Evolutionary conservation across 2,797 vertebrate genomes (phyloP).

Genomic region (Halcyon chelicuti): DNA sequence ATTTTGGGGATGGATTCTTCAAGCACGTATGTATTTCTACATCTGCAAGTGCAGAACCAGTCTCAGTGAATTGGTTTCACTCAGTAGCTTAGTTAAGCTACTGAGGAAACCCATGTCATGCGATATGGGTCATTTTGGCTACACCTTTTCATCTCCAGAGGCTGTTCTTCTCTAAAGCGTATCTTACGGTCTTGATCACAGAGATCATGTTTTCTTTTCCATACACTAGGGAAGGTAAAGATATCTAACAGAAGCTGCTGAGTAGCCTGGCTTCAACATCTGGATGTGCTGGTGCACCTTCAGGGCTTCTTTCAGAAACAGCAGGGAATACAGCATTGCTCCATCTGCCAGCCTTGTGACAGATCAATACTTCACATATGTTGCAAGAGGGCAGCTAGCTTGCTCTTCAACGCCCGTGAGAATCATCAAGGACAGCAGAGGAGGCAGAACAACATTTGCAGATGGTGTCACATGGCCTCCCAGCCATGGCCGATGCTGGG

Average conservation of each 20-base stretch:
- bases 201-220: background rate
- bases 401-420: background rate
- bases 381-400: background rate
- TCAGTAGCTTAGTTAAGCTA: background rate
- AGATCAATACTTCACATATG: background rate
- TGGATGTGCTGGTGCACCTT: conserved; percentile 19
- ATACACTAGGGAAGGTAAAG: background rate
- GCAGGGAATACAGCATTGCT: background rate
- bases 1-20: background rate
- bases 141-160: background rate
- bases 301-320: conserved; percentile 14
- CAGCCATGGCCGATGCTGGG: background rate
- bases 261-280: background rate
- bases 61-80: background rate
- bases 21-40: background rate
- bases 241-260: background rate
- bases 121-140: background rate
- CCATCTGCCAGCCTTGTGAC: conserved; percentile 35
- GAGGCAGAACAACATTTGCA: background rate
- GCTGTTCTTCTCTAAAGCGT: background rate
- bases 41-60: background rate
- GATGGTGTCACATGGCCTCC: background rate
- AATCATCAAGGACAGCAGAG: conserved; percentile 15
- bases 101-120: background rate
- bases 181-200: background rate